phyloP scores from a whole-genome alignment of 2,113 vertebrate species.

The Stigmatopora argus region DNA sequence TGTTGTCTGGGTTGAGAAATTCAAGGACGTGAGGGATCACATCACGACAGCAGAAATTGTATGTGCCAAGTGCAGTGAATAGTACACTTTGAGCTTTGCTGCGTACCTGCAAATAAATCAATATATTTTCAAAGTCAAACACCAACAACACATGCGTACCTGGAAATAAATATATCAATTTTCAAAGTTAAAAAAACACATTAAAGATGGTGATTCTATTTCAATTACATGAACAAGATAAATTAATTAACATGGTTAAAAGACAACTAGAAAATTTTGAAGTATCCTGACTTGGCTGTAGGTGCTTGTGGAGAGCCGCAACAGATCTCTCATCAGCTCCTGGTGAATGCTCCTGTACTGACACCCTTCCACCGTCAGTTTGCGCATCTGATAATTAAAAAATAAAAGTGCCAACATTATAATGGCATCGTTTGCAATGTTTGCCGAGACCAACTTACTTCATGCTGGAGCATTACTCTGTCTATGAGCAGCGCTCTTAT shows the following conservation, averaged over 20 bases:
- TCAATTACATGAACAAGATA: background rate
- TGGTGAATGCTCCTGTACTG: conserved; percentile 88
- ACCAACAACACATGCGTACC: too few species aligned
- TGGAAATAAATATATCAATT: background rate
- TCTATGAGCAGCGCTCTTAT: conserved; percentile 92
- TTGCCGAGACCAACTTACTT: conserved; percentile 66
- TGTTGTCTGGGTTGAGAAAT: conserved; percentile 79
- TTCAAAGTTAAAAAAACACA: background rate
- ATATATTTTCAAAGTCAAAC: background rate
- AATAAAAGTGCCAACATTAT: conserved; percentile 20
- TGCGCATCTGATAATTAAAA: conserved; percentile 75
- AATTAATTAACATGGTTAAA: background rate
- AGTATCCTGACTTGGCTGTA: conserved; percentile 83
- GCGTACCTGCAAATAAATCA: conserved; percentile 76
- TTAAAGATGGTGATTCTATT: background rate
- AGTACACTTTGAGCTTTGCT: conserved; percentile 90
- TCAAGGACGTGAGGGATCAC: conserved; percentile 87
- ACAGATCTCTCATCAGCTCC: conserved; percentile 86
- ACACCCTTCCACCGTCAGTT: conserved; percentile 88
- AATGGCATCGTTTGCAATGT: accelerated
- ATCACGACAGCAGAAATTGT: conserved; percentile 96
- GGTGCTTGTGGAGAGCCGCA: conserved; percentile 90
- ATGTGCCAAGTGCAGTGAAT: conserved; percentile 89
- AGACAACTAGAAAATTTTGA: background rate
- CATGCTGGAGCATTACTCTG: conserved; percentile 95